Evolutionary conservation across 2,797 vertebrate species (phyloP), one percentile per base, ranked within the genome.

Genomic region (Anguilla obscura): DNA sequence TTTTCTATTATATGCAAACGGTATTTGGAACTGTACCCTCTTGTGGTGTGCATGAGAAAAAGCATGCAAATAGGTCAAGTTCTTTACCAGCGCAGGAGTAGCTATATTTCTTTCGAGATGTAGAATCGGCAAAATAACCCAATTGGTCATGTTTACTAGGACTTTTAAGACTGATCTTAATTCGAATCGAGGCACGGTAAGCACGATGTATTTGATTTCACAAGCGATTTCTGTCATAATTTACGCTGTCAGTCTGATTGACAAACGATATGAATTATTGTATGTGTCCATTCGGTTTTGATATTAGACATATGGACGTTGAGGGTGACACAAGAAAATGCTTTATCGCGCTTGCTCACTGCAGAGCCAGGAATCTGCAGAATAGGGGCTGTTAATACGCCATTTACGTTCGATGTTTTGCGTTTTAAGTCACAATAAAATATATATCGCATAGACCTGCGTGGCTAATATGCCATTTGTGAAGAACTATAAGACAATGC

Each of bases 41-140:
- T 88, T 85, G 87, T 88, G 87, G 87, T 56, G 33, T 50, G 50
- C 84, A 30, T 58, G 82, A 33, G 48, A 56, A 85, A 87, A 69
- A 33, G 82, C 50, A 88, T 79, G 52, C 52, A 74, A 88, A 85
- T 21, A 36, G 52, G 66, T 74, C 48, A 60, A 76, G 30, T n/a
- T 40, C 60, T 52, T 85, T 85, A 12, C 24, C 69, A 45, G 33
- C n/a, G 30, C 16, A 50, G 79, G 40, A 45, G 40, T 45, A 45
- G 40, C 10, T 36, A 45, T 63, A 40, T 40, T 63, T 85, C 54
- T 85, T 63, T 85, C 30, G 58, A 45, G 30, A 85, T 12, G 58
- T 60, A 63, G 50, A 56, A 56, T 85, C 54, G 30, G 12, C 45
- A 84, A 85, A 54, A 85, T 60, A 16, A 14, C 18, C 54, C 21